Conservation (phyloP, 2,888 invertebrate genomes). For the Fabriciana adippe region DNA sequence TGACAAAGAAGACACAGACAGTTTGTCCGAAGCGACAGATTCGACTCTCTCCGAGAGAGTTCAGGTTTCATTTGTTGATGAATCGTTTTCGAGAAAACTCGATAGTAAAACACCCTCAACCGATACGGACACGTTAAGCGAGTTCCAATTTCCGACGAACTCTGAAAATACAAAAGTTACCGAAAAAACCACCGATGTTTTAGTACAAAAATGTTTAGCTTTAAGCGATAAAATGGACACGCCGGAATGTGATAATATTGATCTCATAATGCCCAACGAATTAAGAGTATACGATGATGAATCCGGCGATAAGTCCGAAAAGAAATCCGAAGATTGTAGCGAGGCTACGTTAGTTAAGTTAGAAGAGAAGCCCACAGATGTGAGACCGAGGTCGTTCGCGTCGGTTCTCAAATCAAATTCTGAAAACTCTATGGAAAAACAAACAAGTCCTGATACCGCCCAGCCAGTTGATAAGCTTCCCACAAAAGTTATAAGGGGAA, state of each 20-base stretch:
- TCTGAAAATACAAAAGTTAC: constrained; percentile 60
- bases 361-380: constrained; percentile 55
- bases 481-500: constrained; percentile 80
- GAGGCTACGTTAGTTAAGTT: constrained; percentile 43
- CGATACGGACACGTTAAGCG: constrained; percentile 74
- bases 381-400: constrained; percentile 69
- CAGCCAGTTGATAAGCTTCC: constrained; percentile 77
- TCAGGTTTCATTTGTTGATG: constrained; percentile 74
- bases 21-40: constrained; percentile 70
- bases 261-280: constrained; percentile 75
- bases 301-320: constrained; percentile 30
- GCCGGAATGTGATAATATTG: constrained; percentile 60
- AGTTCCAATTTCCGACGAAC: constrained; percentile 67
- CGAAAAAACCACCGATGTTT: constrained; percentile 74
- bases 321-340: constrained; percentile 42
- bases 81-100: constrained; percentile 72
- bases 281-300: constrained; percentile 52
- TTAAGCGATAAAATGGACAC: constrained; percentile 66
- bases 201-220: constrained; percentile 79
- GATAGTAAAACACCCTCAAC: constrained; percentile 77
- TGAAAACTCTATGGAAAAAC: constrained; percentile 71
- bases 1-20: constrained; percentile 59
- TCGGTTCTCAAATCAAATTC: constrained; percentile 73
- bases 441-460: constrained; percentile 65
- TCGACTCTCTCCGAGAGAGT: constrained; percentile 75